Evolutionary conservation across 2,113 vertebrate genomes (phyloP).

Genomic region (Sylvia atricapilla): DNA sequence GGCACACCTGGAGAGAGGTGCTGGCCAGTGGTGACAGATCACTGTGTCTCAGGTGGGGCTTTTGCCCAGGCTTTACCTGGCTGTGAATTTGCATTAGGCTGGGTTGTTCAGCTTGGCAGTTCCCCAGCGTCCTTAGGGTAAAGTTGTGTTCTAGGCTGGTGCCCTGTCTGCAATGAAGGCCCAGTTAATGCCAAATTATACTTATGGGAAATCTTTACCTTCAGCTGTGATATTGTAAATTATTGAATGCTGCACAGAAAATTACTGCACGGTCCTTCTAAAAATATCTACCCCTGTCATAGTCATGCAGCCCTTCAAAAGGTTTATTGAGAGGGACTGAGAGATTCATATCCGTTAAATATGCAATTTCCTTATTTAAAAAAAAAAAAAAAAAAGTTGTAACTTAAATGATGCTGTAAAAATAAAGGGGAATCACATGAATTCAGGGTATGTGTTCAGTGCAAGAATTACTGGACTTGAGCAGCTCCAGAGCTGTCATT

Average conservation of each 20-base stretch:
- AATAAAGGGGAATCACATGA: not conserved
- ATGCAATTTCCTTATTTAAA: slow-evolving; percentile 52
- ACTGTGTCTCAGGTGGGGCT: not conserved
- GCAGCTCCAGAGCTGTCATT: not conserved
- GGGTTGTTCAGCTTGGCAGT: slow-evolving; percentile 33
- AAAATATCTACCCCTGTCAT: slow-evolving; percentile 50
- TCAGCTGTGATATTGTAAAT: slow-evolving; percentile 48
- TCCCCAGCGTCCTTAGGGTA: slow-evolving; percentile 37
- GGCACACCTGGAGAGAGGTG: not conserved
- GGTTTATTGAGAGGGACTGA: slow-evolving; percentile 32
- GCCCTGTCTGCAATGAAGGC: slow-evolving; percentile 61
- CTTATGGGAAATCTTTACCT: slow-evolving; percentile 61
- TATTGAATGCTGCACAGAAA: slow-evolving; percentile 52
- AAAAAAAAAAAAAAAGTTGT: not conserved
- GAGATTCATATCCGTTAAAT: slow-evolving; percentile 61
- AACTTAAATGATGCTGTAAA: slow-evolving; percentile 29
- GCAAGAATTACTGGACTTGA: not conserved
- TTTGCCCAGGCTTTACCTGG: not conserved
- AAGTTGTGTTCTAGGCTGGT: slow-evolving; percentile 22
- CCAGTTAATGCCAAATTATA: slow-evolving; percentile 57
- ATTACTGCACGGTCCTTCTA: not conserved
- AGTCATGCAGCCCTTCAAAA: slow-evolving; percentile 26
- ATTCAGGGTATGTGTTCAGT: not conserved
- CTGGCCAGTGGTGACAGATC: not conserved
- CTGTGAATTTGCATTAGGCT: slow-evolving; percentile 46